A percentile compares a stretch with the other conserved stretches of the same genome.
Conservation (phyloP, 2,113 vertebrate species). For the Raja brachyura region DNA sequence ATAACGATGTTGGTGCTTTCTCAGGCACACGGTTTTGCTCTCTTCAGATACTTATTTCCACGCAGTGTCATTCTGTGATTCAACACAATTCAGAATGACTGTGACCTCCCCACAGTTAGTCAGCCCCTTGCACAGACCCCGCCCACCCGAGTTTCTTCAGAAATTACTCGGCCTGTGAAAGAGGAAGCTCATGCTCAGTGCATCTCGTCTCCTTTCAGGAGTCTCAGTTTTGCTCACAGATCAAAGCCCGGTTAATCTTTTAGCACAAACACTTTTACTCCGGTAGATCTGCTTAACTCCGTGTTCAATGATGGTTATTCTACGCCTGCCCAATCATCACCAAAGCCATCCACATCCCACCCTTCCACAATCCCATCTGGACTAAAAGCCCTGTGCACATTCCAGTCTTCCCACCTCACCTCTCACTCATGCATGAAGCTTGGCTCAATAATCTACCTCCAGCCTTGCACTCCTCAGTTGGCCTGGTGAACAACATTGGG, state of each 20-base stretch:
- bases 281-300: no score
- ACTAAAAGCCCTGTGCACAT: not conserved
- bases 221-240: conserved; percentile 24
- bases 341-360: not conserved
- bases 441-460: not conserved
- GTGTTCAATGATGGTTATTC: not conserved
- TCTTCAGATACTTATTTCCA: not conserved
- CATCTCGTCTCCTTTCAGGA: conserved; percentile 23
- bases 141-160: not conserved
- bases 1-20: not conserved
- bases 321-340: not conserved
- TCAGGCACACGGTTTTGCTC: not conserved
- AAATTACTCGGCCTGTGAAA: conserved; percentile 20
- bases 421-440: not conserved
- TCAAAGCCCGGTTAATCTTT: conserved; percentile 24
- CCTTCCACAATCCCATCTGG: not conserved
- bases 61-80: conserved; percentile 33
- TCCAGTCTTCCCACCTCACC: not conserved
- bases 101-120: conserved; percentile 11
- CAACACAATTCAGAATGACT: conserved; percentile 37
- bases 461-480: not conserved
- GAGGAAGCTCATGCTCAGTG: conserved; percentile 12
- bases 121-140: not conserved
- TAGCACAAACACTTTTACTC: conserved; percentile 18
- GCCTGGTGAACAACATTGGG: not conserved